Conservation (phyloP, 2,113 vertebrate genomes). For the Capricornis sumatraensis region DNA sequence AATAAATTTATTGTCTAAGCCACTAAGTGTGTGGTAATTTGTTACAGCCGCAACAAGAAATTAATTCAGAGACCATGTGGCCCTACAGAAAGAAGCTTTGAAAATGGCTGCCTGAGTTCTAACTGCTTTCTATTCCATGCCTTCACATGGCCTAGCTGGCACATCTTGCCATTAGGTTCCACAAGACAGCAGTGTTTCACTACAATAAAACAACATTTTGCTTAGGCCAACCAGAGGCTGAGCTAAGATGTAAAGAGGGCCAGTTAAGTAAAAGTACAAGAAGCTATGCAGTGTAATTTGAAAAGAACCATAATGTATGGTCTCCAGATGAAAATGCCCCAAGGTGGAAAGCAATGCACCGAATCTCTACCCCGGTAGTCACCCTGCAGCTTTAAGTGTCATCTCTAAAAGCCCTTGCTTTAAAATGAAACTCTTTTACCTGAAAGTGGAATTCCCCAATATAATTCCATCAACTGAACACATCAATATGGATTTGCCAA, state of each 20-base stretch:
- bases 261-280: not conserved
- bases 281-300: not conserved
- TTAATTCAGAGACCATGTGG: not conserved
- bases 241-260: not conserved
- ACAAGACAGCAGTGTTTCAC: not conserved
- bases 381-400: not conserved
- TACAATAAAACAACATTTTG: not conserved
- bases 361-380: not conserved
- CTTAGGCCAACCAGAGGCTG: not conserved
- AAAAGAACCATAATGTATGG: not conserved
- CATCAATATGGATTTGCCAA: not conserved
- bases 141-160: not conserved
- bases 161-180: not conserved
- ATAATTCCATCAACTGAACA: constrained; percentile 5
- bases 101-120: not conserved
- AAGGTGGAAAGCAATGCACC: not conserved
- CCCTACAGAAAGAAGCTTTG: not conserved
- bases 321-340: not conserved
- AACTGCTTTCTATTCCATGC: not conserved
- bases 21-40: not conserved
- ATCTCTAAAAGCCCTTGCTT: not conserved
- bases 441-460: not conserved
- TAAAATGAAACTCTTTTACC: constrained; percentile 24
- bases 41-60: not conserved
- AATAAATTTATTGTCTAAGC: not conserved